phyloP scores from a whole-genome alignment of 92 coral and sea anemone genomes.

The Palythoa grandis region DNA sequence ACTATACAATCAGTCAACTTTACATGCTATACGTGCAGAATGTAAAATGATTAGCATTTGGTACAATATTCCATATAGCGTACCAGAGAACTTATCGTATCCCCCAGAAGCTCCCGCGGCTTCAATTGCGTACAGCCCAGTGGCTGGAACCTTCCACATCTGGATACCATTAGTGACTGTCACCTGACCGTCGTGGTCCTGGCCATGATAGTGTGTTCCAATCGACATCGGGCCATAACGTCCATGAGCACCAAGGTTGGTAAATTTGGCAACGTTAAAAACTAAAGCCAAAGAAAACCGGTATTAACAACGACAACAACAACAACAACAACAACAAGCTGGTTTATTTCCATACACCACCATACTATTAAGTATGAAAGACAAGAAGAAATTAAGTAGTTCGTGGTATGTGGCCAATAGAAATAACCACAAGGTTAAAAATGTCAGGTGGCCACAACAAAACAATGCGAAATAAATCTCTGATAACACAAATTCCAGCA shows the following conservation, averaged over 20 bases:
- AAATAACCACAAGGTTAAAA: too few relatives aligned
- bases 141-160: conserved; percentile 92
- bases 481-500: too few relatives aligned
- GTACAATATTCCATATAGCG: neutral
- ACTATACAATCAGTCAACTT: neutral
- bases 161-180: conserved; percentile 79
- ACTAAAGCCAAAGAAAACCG: conserved; percentile 34
- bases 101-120: conserved; percentile 95
- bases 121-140: conserved; percentile 83
- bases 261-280: conserved; percentile 84
- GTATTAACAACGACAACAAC: neutral
- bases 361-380: too few relatives aligned
- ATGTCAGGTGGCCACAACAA: too few relatives aligned
- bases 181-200: conserved; percentile 86
- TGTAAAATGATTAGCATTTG: neutral
- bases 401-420: too few relatives aligned
- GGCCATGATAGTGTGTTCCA: conserved; percentile 74
- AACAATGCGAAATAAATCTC: too few relatives aligned
- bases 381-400: too few relatives aligned
- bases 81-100: conserved; percentile 83
- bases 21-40: neutral
- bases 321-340: too few relatives aligned
- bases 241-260: conserved; percentile 76
- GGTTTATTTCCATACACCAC: too few relatives aligned
- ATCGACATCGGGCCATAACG: conserved; percentile 79